Evolutionary conservation across 2,797 vertebrate species (phyloP).

Genomic region (Gorsachius magnificus): DNA sequence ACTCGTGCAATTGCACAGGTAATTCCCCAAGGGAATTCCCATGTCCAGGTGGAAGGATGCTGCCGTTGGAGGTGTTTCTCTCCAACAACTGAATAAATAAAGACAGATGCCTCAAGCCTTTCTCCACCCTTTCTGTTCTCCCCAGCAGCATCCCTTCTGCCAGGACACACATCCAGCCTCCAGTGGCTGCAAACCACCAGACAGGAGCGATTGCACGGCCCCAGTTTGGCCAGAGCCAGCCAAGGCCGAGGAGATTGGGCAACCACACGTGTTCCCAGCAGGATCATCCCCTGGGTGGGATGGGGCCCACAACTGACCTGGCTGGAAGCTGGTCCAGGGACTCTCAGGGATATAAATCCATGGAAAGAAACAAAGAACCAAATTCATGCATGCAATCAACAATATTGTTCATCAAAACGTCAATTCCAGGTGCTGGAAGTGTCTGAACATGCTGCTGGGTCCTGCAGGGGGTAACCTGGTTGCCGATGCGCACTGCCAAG

Average conservation of each 20-base stretch:
- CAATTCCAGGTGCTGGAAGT: not conserved
- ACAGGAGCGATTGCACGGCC: not conserved
- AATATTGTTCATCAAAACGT: rapidly evolving
- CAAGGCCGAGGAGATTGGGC: not conserved
- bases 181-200: not conserved
- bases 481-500: not conserved
- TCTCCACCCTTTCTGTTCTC: not conserved
- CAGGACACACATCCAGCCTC: not conserved
- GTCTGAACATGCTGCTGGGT: not conserved
- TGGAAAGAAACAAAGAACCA: not conserved
- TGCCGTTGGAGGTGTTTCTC: not conserved
- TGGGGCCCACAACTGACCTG: not conserved
- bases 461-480: not conserved
- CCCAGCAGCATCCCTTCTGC: not conserved
- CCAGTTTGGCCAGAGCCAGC: not conserved
- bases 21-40: not conserved
- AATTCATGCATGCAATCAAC: not conserved
- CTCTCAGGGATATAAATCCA: not conserved
- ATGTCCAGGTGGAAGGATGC: not conserved
- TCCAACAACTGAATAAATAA: not conserved
- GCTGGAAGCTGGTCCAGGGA: not conserved
- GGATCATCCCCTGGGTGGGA: not conserved
- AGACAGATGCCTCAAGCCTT: not conserved
- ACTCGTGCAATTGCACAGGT: no score
- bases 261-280: not conserved